These are phyloP conservation scores for Dugesia japonica DNA, from an alignment of 2,888 invertebrate genomes.

Conservation along the genomic window DNA sequence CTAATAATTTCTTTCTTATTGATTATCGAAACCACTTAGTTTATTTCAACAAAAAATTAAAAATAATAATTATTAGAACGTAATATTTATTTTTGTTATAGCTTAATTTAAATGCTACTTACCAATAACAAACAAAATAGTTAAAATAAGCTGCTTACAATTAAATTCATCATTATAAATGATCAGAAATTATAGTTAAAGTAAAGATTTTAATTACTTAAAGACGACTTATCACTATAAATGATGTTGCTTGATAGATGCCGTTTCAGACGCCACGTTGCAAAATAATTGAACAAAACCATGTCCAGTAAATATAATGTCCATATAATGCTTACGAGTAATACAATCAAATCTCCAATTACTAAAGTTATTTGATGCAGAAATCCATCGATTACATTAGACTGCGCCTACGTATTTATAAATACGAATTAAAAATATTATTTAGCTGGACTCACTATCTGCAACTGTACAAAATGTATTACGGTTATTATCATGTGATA, in stretches of 20 bases:
- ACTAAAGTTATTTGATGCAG: background rate
- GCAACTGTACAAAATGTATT: background rate
- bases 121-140: too few species aligned
- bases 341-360: background rate
- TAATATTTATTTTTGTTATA: too few species aligned
- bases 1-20: too few species aligned
- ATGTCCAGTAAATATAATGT: conserved; percentile 5
- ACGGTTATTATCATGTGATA: background rate
- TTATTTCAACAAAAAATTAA: too few species aligned
- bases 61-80: too few species aligned
- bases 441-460: background rate
- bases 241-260: background rate
- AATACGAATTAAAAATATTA: background rate
- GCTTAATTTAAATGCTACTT: too few species aligned
- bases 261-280: background rate
- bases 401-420: background rate
- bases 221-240: background rate
- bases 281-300: conserved; percentile 4
- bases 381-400: background rate
- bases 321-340: background rate
- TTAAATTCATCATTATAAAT: too few species aligned
- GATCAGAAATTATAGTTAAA: too few species aligned
- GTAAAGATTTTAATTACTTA: background rate
- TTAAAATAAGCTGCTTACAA: too few species aligned
- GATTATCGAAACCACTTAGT: too few species aligned